Percentiles rank a stretch among this genome's conserved stretches.
Evolutionary conservation across 2,888 invertebrate genomes (phyloP).

Genomic region (Baccha elongata): DNA sequence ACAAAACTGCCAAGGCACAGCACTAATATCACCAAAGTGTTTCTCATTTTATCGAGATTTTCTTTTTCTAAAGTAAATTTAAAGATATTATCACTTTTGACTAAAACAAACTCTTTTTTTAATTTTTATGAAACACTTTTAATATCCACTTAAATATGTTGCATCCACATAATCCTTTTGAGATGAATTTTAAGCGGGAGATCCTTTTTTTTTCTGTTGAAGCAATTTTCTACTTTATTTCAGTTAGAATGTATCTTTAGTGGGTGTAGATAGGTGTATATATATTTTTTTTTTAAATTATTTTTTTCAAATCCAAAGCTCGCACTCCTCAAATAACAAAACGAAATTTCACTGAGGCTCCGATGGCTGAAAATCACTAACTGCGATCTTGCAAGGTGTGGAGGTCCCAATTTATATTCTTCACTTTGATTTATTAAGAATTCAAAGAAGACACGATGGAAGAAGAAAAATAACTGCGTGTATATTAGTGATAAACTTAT

Average conservation of each 20-base stretch:
- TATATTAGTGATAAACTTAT: constrained; percentile 25
- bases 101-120: not conserved
- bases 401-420: constrained; percentile 82
- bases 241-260: not conserved
- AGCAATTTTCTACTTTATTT: constrained; percentile 25
- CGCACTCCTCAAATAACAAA: constrained; percentile 79
- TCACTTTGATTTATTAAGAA: constrained; percentile 83
- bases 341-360: constrained; percentile 78
- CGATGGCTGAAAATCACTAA: constrained; percentile 82
- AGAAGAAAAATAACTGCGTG: constrained; percentile 66
- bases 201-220: constrained; percentile 44
- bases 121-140: constrained; percentile 53
- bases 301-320: constrained; percentile 79
- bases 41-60: constrained; percentile 77
- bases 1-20: constrained; percentile 78
- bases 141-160: constrained; percentile 47
- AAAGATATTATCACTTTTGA: constrained; percentile 2
- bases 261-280: constrained; percentile 29
- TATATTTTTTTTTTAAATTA: not conserved
- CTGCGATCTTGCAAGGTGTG: constrained; percentile 81
- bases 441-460: constrained; percentile 80
- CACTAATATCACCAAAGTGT: constrained; percentile 76
- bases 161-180: constrained; percentile 76
- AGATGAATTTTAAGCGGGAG: constrained; percentile 36
- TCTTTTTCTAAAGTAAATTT: constrained; percentile 44